Evolutionary conservation across 2,113 vertebrate species (phyloP), one percentile per base, ranked within the genome.

Genomic region (Mola mola): DNA sequence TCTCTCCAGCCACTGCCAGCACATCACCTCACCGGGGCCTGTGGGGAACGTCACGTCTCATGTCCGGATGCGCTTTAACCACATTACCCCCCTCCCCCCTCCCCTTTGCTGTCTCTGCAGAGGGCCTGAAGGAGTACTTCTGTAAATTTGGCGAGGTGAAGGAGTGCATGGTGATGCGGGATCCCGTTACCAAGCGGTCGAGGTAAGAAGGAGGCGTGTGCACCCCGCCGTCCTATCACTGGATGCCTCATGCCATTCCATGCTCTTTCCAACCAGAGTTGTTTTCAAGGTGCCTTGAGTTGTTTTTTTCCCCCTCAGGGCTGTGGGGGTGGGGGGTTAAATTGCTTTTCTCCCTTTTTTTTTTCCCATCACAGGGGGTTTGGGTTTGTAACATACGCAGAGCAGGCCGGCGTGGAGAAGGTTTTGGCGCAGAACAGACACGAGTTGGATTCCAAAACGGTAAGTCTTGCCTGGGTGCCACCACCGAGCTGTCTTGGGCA

Each of bases 91-190:
- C 49, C 10, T n/a, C n/a, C n/a, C n/a, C n/a, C n/a, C n/a, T n/a
- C n/a, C n/a, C n/a, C n/a, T n/a, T n/a, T n/a, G n/a, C n/a, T 71
- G 28, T 73, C 6, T 79, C 41, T 24, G 10, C 93, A 97, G 95
- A 98, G 92, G 95, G 96, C 79, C 90, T 98, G 92, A 95, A 95
- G 86, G 96, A 98, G 70, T 97, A 98, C 93, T 98, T 98, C 91
- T 93, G 96, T 91, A 96, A 98, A 93, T 98, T 97, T 64, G 96
- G 96, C 50, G 95, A 98, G 86, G 95, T 97, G 93, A 98, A 98
- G 91, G 96, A 98, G 95, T 97, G 96, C 80, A 96, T 97, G 94
- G 96, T 97, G 91, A 97, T 98, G 96, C 93, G 96, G 82, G 96
- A 98, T 93, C 96, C 96, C 85, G 91, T 97, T 92, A 98, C 96